Conservation (phyloP, 1,140 invertebrate species). For the Cryptotermes secundus region DNA sequence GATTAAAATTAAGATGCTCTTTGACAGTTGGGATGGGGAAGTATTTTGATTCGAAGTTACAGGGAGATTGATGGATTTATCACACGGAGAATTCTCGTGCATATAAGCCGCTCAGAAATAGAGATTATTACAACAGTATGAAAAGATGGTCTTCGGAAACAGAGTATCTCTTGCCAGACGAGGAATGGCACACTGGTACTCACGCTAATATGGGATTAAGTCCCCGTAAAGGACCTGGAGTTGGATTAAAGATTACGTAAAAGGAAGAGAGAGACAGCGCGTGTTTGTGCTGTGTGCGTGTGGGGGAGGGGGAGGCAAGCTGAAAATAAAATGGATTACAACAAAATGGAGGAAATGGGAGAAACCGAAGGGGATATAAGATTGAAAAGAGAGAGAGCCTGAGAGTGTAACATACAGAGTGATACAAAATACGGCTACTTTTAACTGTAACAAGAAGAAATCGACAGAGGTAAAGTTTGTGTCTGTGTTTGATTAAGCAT, state of each 20-base stretch:
- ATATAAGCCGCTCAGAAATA: not conserved
- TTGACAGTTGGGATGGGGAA: not conserved
- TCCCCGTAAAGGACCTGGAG: not conserved
- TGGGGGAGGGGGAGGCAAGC: too few relatives aligned
- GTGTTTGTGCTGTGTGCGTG: not conserved
- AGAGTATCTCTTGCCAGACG: not conserved
- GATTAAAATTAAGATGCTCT: constrained; percentile 7
- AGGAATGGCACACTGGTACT: too few relatives aligned
- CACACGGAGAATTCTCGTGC: not conserved
- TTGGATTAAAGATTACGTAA: not conserved
- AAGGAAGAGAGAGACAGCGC: not conserved
- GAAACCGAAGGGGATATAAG: not conserved
- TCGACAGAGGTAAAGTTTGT: too few relatives aligned
- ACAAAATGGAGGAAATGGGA: not conserved
- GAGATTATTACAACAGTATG: not conserved
- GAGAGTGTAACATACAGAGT: not conserved
- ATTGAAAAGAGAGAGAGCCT: not conserved
- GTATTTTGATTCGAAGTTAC: not conserved
- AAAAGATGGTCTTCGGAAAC: not conserved
- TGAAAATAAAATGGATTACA: not conserved
- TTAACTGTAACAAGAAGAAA: not conserved
- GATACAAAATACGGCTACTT: not conserved
- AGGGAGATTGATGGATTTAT: not conserved
- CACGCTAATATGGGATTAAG: not conserved
- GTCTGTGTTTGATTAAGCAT: too few relatives aligned